phyloP scores from a whole-genome alignment of 2,113 vertebrate genomes.

The Chlamydotis undulata region DNA sequence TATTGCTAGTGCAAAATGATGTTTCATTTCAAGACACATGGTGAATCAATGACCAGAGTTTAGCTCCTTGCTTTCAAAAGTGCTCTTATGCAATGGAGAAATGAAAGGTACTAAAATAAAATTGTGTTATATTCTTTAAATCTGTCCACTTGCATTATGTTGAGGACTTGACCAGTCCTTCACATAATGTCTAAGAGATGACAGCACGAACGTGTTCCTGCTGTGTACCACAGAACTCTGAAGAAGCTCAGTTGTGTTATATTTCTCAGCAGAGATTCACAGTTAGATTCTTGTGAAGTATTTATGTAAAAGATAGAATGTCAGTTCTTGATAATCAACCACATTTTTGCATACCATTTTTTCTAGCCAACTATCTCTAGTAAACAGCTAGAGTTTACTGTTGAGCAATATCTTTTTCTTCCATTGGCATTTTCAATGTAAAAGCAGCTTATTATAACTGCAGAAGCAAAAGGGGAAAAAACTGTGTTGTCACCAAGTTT shows the following conservation, averaged over 20 bases:
- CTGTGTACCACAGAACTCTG: neutral
- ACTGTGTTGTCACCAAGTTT: neutral
- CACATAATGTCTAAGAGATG: neutral
- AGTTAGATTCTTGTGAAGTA: neutral
- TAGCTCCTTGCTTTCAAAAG: constrained; percentile 8
- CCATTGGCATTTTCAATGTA: neutral
- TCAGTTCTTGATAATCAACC: neutral
- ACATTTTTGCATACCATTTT: neutral
- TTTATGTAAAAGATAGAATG: neutral
- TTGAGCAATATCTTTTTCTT: neutral
- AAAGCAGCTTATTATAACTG: neutral
- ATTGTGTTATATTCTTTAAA: neutral
- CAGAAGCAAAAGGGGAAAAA: neutral
- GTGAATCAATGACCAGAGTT: neutral
- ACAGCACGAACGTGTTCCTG: neutral
- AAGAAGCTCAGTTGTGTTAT: neutral
- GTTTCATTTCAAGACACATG: constrained; percentile 26
- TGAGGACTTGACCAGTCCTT: neutral
- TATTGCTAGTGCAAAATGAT: constrained; percentile 28
- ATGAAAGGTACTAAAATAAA: constrained; percentile 32
- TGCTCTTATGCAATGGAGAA: neutral
- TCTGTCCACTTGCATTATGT: neutral
- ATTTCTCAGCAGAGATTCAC: neutral
- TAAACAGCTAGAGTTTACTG: neutral
- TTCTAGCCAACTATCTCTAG: neutral